These are phyloP conservation scores for Acanthoscelides obtectus DNA, from an alignment of 2,888 invertebrate genomes.

Conservation along the genomic window DNA sequence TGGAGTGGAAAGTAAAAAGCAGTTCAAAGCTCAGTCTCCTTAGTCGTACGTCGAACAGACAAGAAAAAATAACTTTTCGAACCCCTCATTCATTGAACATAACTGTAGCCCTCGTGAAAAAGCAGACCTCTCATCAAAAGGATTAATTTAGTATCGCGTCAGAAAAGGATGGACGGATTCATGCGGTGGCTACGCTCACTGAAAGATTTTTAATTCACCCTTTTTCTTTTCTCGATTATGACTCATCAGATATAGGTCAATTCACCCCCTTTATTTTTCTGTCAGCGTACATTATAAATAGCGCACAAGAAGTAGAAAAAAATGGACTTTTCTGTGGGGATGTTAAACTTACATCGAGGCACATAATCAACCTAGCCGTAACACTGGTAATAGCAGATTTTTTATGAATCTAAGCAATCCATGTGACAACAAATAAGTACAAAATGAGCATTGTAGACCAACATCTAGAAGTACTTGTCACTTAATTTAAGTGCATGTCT, in stretches of 20 bases:
- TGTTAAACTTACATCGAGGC: too few relatives aligned
- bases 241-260: conserved; percentile 37
- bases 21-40: too few relatives aligned
- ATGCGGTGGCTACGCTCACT: background rate
- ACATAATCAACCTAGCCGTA: too few relatives aligned
- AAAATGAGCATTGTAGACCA: too few relatives aligned
- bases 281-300: conserved; percentile 20
- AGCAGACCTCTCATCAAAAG: background rate
- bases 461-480: too few relatives aligned
- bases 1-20: too few relatives aligned
- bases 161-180: background rate
- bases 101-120: background rate
- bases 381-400: too few relatives aligned
- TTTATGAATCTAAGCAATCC: too few relatives aligned
- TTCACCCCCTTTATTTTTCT: conserved; percentile 32
- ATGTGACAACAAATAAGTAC: too few relatives aligned
- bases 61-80: background rate
- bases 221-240: conserved; percentile 25
- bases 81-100: background rate
- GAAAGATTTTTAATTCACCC: conserved; percentile 24
- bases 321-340: too few relatives aligned
- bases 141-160: background rate
- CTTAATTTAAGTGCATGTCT: too few relatives aligned
- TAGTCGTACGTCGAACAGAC: background rate
- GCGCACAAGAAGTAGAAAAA: background rate